Conservation (phyloP, 53 echinoderm and acorn worm species). For the Arbacia lixula region DNA sequence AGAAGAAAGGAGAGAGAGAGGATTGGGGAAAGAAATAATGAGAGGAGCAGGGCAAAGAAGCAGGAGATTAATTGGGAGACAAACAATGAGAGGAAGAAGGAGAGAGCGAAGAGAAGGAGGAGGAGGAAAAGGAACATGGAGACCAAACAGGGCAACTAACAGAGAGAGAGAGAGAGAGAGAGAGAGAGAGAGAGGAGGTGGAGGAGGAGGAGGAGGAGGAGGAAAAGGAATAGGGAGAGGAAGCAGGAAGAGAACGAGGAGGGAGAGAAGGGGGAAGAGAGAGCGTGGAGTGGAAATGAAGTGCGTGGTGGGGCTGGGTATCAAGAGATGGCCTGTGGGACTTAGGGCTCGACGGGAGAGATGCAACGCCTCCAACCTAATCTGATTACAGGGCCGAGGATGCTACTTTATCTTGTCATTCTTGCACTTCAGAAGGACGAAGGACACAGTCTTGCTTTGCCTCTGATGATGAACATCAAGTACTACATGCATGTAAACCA, state of each 20-base stretch:
- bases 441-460: too few species aligned
- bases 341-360: too few species aligned
- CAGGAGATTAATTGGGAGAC: neutral
- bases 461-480: too few species aligned
- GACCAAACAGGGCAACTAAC: too few species aligned
- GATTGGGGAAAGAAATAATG: neutral
- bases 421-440: too few species aligned
- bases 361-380: too few species aligned
- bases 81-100: neutral
- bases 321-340: constrained; percentile 25
- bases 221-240: neutral
- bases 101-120: neutral
- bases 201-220: neutral
- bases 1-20: neutral
- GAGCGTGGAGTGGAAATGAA: neutral
- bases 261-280: neutral
- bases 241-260: neutral
- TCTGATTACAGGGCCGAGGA: too few species aligned
- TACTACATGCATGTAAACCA: too few species aligned
- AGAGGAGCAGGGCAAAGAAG: too few species aligned
- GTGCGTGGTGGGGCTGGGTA: constrained; percentile 17
- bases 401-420: too few species aligned
- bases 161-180: neutral
- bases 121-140: neutral
- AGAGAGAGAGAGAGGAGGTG: neutral